Conservation (phyloP, 2,113 vertebrate genomes). For the Hepsetus odoe region DNA sequence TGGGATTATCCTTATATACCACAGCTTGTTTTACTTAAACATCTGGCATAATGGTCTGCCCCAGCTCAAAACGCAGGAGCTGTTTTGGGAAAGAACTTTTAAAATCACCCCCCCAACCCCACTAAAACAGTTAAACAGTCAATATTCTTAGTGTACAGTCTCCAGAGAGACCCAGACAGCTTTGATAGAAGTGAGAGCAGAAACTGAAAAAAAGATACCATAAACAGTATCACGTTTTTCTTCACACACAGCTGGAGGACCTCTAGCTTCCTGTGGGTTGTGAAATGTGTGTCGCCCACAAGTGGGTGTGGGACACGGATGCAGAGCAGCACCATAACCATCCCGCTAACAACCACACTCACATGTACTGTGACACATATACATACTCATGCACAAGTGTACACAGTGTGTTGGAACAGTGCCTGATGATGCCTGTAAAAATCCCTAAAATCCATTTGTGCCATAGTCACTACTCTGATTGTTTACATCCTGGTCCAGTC, state of each 20-base stretch:
- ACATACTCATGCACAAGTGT: constrained; percentile 27
- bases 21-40: constrained; percentile 69
- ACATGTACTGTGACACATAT: constrained; percentile 13
- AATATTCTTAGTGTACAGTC: not conserved
- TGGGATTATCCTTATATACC: constrained; percentile 66
- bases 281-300: constrained; percentile 56
- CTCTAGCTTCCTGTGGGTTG: constrained; percentile 65
- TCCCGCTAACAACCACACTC: constrained; percentile 36
- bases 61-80: constrained; percentile 62
- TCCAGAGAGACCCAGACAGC: constrained; percentile 41
- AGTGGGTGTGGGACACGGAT: constrained; percentile 69
- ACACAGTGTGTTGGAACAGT: constrained; percentile 21
- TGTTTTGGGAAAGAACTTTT: constrained; percentile 48
- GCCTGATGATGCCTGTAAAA: constrained; percentile 14
- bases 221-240: constrained; percentile 59
- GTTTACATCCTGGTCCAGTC: no score
- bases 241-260: constrained; percentile 68
- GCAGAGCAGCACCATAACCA: constrained; percentile 60
- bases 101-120: constrained; percentile 14
- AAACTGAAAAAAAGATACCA: constrained; percentile 59
- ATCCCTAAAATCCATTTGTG: no score
- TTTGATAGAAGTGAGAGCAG: constrained; percentile 35
- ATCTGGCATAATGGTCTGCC: constrained; percentile 71
- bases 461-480: no score
- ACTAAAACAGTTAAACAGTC: constrained; percentile 26